Conservation (phyloP, 1,140 invertebrate genomes). For the Cheumatopsyche charites region DNA sequence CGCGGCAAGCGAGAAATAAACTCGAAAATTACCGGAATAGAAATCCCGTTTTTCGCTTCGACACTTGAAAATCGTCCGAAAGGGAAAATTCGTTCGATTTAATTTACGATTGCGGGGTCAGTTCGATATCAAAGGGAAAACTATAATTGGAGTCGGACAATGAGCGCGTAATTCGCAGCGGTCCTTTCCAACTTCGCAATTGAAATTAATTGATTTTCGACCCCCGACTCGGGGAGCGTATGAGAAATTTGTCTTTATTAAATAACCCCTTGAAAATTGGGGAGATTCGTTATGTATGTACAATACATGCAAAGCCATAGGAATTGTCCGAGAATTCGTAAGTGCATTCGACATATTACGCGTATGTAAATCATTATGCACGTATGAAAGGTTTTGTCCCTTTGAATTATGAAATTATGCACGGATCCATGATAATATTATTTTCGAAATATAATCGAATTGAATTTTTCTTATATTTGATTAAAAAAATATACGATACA, state of each 20-base stretch:
- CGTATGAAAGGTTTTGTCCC: background rate
- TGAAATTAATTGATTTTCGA: conserved; percentile 49
- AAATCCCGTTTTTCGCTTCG: background rate
- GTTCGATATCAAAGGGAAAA: conserved; percentile 46
- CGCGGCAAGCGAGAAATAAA: conserved; percentile 8
- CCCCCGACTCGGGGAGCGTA: conserved; percentile 6
- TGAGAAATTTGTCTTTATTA: conserved; percentile 39
- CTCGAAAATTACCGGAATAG: conserved; percentile 23
- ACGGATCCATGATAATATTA: background rate
- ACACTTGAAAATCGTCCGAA: conserved; percentile 37
- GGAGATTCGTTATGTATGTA: background rate
- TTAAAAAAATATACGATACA: too few relatives aligned
- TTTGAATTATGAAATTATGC: conserved; percentile 8
- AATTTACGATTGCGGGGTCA: conserved; percentile 47
- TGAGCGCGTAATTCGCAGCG: conserved; percentile 46
- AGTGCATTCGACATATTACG: background rate
- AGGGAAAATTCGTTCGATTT: conserved; percentile 44
- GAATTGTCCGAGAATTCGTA: background rate
- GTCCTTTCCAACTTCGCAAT: conserved; percentile 44
- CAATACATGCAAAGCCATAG: conserved; percentile 7
- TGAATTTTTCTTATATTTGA: too few relatives aligned
- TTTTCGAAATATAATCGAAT: too few relatives aligned
- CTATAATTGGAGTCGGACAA: conserved; percentile 48
- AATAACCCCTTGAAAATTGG: conserved; percentile 30
- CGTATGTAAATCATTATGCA: too few relatives aligned